Conservation (phyloP, 2,888 invertebrate species). For the Epinotia ramella region DNA sequence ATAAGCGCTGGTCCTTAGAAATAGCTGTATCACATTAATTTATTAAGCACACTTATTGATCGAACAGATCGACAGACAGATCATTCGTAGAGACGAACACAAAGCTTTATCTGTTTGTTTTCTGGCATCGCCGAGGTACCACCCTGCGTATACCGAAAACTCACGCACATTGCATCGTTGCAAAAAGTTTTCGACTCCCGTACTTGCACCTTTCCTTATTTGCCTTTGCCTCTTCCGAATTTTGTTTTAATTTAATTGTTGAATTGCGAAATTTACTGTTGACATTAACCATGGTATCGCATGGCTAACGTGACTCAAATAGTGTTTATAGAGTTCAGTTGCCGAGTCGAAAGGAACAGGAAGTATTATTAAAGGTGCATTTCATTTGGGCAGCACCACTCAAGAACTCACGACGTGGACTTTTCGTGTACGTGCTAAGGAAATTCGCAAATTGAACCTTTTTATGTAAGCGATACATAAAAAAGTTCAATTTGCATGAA, state of each 20-base stretch:
- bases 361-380: conserved; percentile 66
- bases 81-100: conserved; percentile 60
- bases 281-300: conserved; percentile 78
- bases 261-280: conserved; percentile 58
- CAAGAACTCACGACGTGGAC: conserved; percentile 78
- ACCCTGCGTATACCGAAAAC: conserved; percentile 64
- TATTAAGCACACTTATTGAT: conserved; percentile 58
- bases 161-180: conserved; percentile 63
- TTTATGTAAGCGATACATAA: not conserved
- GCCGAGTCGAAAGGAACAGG: conserved; percentile 52
- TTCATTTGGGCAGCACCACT: conserved; percentile 81
- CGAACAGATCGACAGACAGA: conserved; percentile 56
- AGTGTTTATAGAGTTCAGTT: conserved; percentile 57
- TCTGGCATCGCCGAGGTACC: conserved; percentile 82
- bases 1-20: conserved; percentile 60
- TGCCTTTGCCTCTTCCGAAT: conserved; percentile 74
- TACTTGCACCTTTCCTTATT: conserved; percentile 80
- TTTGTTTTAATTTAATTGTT: conserved; percentile 59
- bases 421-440: conserved; percentile 56
- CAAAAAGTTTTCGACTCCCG: conserved; percentile 60
- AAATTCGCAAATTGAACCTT: conserved; percentile 62
- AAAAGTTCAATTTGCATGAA: conserved; percentile 46
- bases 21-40: conserved; percentile 55
- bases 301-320: conserved; percentile 70
- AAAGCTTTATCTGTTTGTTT: conserved; percentile 85